Evolutionary conservation across 2,797 vertebrate genomes (phyloP).

Genomic region (Danio kyathit): DNA sequence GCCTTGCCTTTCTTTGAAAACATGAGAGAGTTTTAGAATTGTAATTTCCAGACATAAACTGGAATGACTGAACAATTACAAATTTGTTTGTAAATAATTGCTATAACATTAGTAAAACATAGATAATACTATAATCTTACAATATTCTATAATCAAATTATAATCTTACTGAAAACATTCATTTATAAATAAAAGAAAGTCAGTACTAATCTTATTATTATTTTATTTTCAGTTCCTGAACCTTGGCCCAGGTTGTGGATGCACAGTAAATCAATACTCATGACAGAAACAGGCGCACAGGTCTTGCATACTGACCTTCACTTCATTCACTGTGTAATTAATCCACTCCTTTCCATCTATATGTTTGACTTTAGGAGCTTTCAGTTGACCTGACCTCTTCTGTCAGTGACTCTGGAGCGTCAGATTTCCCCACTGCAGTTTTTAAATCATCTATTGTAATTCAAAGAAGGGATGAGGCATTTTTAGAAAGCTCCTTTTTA

Average conservation of each 20-base stretch:
- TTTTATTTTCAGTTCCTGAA: not conserved
- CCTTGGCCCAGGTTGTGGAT: not conserved
- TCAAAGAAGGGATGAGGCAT: constrained; percentile 19
- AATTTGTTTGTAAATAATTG: not conserved
- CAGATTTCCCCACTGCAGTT: not conserved
- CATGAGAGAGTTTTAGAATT: not conserved
- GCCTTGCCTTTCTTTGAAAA: not conserved
- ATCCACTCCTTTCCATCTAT: not conserved
- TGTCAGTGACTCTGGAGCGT: not conserved
- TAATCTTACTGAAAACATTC: not conserved
- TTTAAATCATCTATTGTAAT: constrained; percentile 27
- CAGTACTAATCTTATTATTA: not conserved
- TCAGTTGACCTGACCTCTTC: constrained; percentile 18
- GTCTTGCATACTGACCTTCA: constrained; percentile 5
- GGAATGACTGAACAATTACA: not conserved
- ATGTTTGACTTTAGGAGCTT: not conserved
- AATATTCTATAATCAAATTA: no score
- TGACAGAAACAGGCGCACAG: not conserved
- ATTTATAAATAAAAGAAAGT: not conserved
- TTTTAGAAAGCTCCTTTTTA: constrained; percentile 38
- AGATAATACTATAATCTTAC: no score
- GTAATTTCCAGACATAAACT: not conserved
- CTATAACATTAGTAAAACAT: no score
- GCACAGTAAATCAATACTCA: not conserved
- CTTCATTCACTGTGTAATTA: constrained; percentile 5